Base-by-base conservation (phyloP, 35 echinoderm and acorn worm species). In the Holothuria glaberrima region DNA sequence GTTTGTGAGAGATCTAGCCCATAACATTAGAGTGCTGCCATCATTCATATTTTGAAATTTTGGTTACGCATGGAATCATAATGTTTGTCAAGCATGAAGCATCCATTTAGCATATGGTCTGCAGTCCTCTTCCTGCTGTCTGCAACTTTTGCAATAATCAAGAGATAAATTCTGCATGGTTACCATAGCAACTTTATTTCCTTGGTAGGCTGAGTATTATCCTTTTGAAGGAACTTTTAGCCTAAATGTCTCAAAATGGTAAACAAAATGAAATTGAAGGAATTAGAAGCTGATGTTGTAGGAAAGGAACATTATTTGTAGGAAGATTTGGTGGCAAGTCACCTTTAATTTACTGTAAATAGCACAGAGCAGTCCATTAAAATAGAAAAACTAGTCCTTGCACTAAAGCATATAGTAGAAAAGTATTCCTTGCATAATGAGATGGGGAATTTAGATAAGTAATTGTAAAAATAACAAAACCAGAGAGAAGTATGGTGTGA, bases 21-120 rank as follows among this genome's bases (percentile, higher is more conserved):
- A 35, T 36, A 38, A 38, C 74, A 78, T 69, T 69, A 13, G 25
- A 33, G 31, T 33, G 74, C 9, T 78, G 30, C 38, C 32, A 44
- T 78, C 13, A 13, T 10, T 78, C 74, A 78, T 46, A 36, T 33
- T 35, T 78, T 22, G 6, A 60, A 60, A 28, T 36, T 82, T 82
- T 57, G 44, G 79, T 82, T 58, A 32, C 30, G 79, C 79, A 50
- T 82, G 48, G 79, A n/a, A 30, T 82, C 79, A 25, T 25, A 48
- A 14, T 56, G 20, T 50, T 19, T 26, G 48, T 82, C 28, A 60
- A 57, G 44, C 41, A 50, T 50, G 48, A 82, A 82, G 16, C 48
- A 58, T 82, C 48, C 28, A 60, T 58, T 57, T 60, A 82, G 48
- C 79, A 82, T 82, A 58, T 82, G 79, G 78, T 82, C 13, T 26